Conservation (phyloP, 1,140 invertebrate species). For the Lanistes nyassanus region DNA sequence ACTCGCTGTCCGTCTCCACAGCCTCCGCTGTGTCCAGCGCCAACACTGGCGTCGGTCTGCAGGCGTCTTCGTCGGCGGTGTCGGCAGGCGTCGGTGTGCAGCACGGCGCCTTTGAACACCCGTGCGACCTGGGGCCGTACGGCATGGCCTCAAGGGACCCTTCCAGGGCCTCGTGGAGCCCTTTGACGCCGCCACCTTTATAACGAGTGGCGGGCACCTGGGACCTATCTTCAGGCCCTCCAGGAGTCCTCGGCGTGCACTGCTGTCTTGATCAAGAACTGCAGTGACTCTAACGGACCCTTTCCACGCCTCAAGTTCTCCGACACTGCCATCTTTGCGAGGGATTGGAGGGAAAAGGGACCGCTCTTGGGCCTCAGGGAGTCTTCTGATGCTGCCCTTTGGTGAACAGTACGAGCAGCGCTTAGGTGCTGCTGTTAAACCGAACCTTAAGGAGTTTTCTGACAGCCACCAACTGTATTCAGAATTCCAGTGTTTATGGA, state of each 20-base stretch:
- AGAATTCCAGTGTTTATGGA: too few species aligned
- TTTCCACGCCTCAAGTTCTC: slow-evolving; percentile 21
- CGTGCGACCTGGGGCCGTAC: slow-evolving; percentile 55
- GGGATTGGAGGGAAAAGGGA: neutral
- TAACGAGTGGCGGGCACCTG: slow-evolving; percentile 32
- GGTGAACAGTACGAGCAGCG: too few species aligned
- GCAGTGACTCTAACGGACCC: neutral
- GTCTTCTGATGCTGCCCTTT: neutral
- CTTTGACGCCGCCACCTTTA: slow-evolving; percentile 55
- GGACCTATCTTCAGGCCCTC: neutral
- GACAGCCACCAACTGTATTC: too few species aligned
- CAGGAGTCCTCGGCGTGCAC: neutral
- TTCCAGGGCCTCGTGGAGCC: slow-evolving; percentile 48
- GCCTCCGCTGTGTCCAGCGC: slow-evolving; percentile 27
- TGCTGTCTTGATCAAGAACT: neutral
- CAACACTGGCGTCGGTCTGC: slow-evolving; percentile 33
- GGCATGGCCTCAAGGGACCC: slow-evolving; percentile 37
- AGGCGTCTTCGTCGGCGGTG: slow-evolving; percentile 23
- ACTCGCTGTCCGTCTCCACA: slow-evolving; percentile 33
- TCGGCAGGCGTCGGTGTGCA: slow-evolving; percentile 30
- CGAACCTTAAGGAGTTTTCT: too few species aligned
- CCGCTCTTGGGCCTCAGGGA: too few species aligned
- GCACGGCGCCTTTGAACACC: slow-evolving; percentile 42
- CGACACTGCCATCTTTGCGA: neutral
- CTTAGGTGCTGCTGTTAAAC: too few species aligned